These are phyloP conservation scores for Chrysocyon brachyurus DNA, from an alignment of 2,797 vertebrate species.

Conservation along the genomic window DNA sequence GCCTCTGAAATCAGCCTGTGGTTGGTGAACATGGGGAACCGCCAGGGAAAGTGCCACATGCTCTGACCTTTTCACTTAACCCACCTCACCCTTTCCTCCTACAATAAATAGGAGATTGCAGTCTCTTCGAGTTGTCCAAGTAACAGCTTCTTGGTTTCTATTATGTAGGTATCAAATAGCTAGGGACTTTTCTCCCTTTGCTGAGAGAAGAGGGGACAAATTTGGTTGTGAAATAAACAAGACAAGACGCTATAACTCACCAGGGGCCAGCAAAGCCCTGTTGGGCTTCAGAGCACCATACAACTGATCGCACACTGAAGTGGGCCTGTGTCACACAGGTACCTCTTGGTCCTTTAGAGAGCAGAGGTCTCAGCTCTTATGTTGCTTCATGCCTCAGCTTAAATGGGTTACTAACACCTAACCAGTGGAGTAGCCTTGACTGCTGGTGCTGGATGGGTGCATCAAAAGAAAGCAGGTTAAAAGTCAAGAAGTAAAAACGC, in stretches of 20 bases:
- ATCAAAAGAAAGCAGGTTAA: slow-evolving; percentile 3
- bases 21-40: not conserved
- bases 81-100: not conserved
- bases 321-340: not conserved
- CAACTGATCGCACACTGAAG: not conserved
- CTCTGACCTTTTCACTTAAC: not conserved
- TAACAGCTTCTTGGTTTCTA: slow-evolving; percentile 47
- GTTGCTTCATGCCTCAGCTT: slow-evolving; percentile 21
- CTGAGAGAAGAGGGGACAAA: not conserved
- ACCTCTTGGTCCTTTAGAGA: not conserved
- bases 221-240: slow-evolving; percentile 54
- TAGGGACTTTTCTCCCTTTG: slow-evolving; percentile 4
- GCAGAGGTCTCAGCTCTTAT: slow-evolving; percentile 34
- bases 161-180: not conserved
- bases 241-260: slow-evolving; percentile 41
- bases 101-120: not conserved
- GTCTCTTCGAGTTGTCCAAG: not conserved
- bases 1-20: not conserved
- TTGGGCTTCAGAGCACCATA: not conserved
- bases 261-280: not conserved
- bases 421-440: not conserved
- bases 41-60: not conserved
- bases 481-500: not conserved
- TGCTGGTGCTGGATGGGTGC: not conserved
- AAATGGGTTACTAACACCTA: not conserved